These are phyloP conservation scores for Philereme vetulata DNA, from an alignment of 2,888 invertebrate species.

Conservation along the genomic window DNA sequence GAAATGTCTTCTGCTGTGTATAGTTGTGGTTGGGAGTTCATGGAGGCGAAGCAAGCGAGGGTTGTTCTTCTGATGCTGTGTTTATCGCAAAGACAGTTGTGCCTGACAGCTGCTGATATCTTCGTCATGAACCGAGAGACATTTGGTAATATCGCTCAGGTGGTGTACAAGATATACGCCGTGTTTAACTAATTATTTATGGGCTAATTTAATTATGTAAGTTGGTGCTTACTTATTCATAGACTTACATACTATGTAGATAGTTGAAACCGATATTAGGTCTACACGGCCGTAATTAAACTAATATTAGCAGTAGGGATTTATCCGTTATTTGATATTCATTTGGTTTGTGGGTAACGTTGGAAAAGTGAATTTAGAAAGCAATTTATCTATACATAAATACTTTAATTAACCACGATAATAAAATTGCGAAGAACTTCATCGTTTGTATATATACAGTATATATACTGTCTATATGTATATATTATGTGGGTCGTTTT, in stretches of 20 bases:
- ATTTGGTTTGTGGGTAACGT: neutral
- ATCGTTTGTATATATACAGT: too few relatives aligned
- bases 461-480: too few relatives aligned
- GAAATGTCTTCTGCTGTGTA: constrained; percentile 54
- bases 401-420: neutral
- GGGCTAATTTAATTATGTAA: constrained; percentile 11
- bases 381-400: too few relatives aligned
- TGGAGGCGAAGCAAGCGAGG: constrained; percentile 55
- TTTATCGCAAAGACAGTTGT: constrained; percentile 52
- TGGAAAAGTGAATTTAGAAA: neutral
- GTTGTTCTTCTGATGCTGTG: constrained; percentile 51
- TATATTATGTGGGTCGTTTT: neutral
- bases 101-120: constrained; percentile 58
- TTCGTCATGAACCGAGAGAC: constrained; percentile 63
- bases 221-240: neutral
- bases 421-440: neutral
- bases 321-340: constrained; percentile 6
- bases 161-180: constrained; percentile 65
- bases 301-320: neutral
- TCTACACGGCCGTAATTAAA: constrained; percentile 17
- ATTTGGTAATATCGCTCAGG: constrained; percentile 58
- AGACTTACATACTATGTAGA: neutral
- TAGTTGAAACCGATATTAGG: constrained; percentile 10
- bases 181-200: constrained; percentile 56
- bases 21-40: constrained; percentile 59